Percentiles rank a stretch among this genome's conserved stretches.
Evolutionary conservation across 2,888 invertebrate species (phyloP).

Genomic region (Synanthedon myopaeformis): DNA sequence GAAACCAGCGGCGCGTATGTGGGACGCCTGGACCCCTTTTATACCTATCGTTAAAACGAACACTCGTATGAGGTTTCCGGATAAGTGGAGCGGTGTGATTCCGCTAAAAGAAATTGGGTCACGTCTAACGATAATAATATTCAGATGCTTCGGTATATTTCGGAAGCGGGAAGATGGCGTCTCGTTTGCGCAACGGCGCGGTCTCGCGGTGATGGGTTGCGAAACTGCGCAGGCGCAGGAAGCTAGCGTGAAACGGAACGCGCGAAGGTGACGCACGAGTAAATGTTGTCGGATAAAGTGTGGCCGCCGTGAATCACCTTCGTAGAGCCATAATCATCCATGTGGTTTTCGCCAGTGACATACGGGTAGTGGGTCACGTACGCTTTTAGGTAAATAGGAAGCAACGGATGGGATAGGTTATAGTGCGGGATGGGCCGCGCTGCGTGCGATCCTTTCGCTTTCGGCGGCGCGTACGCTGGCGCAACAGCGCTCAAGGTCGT

Average conservation of each 20-base stretch:
- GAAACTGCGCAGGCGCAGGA: constrained; percentile 37
- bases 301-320: neutral
- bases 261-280: constrained; percentile 40
- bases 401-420: constrained; percentile 14
- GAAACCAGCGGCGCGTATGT: constrained; percentile 60
- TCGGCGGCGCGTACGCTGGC: constrained; percentile 57
- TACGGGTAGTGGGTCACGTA: constrained; percentile 48
- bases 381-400: constrained; percentile 13
- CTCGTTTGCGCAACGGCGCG: constrained; percentile 26
- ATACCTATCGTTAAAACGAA: constrained; percentile 47
- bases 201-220: constrained; percentile 26
- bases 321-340: constrained; percentile 1
- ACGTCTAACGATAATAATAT: constrained; percentile 26
- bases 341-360: constrained; percentile 7
- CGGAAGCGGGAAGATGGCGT: constrained; percentile 33
- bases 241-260: constrained; percentile 38
- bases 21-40: constrained; percentile 56
- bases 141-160: constrained; percentile 31
- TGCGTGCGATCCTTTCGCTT: constrained; percentile 53
- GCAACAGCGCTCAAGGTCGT: constrained; percentile 61
- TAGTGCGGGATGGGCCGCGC: constrained; percentile 33
- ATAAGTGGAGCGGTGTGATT: constrained; percentile 55
- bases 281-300: neutral
- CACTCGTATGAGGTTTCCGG: constrained; percentile 45
- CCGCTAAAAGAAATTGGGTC: constrained; percentile 40